These are phyloP conservation scores for Phoronis australis DNA, from an alignment of 2,888 invertebrate genomes.

Conservation along the genomic window DNA sequence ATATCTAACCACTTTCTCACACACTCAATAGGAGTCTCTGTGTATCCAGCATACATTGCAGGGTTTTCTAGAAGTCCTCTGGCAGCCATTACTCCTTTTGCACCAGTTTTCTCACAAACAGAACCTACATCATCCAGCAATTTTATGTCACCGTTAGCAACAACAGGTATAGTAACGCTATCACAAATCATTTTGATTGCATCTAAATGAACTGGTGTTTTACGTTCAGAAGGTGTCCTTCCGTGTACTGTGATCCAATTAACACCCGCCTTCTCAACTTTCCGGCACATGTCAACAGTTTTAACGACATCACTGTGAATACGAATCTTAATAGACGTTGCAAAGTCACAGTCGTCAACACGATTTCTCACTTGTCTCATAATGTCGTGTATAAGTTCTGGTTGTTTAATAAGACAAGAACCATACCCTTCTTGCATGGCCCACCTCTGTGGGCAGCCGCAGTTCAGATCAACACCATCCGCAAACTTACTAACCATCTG, in stretches of 20 bases:
- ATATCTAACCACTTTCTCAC: constrained; percentile 71
- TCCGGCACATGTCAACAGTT: constrained; percentile 75
- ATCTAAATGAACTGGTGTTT: constrained; percentile 63
- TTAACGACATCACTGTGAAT: constrained; percentile 63
- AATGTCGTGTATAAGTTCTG: constrained; percentile 77
- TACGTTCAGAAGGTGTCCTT: constrained; percentile 76
- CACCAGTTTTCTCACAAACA: constrained; percentile 65
- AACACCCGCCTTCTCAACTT: constrained; percentile 78
- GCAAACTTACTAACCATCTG: constrained; percentile 75
- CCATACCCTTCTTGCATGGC: constrained; percentile 88
- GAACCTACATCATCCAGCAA: constrained; percentile 66
- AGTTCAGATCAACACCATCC: constrained; percentile 92
- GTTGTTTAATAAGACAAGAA: constrained; percentile 73
- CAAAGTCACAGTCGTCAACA: constrained; percentile 66
- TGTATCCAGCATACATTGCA: constrained; percentile 72
- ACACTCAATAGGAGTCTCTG: constrained; percentile 69
- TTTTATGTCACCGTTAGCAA: constrained; percentile 89
- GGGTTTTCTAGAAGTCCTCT: constrained; percentile 87
- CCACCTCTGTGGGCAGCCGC: constrained; percentile 95
- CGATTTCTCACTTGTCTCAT: constrained; percentile 70
- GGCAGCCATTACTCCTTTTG: constrained; percentile 81
- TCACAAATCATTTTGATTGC: constrained; percentile 69
- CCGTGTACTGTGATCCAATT: constrained; percentile 88
- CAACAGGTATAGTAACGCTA: constrained; percentile 71
- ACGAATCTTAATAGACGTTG: constrained; percentile 88